These are phyloP conservation scores for Misgurnus anguillicaudatus DNA, from an alignment of 2,113 vertebrate species.

Conservation along the genomic window DNA sequence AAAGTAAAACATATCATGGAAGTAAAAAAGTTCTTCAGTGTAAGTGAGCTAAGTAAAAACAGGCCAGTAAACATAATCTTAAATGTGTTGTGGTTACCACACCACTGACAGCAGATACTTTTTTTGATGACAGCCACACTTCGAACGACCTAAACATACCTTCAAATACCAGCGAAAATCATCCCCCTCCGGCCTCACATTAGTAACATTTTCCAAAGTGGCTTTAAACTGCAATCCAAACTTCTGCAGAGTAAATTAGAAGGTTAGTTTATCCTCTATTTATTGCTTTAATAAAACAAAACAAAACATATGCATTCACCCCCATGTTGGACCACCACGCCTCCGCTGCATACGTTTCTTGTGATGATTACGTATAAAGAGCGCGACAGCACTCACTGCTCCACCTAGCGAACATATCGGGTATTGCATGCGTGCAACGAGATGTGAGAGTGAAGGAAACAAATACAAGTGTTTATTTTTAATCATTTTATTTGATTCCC, in stretches of 20 bases:
- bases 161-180: slow-evolving; percentile 99
- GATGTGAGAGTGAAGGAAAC: not conserved
- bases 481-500: slow-evolving; percentile 18
- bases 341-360: not conserved
- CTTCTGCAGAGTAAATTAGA: slow-evolving; percentile 72
- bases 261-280: not conserved
- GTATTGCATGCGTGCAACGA: not conserved
- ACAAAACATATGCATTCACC: slow-evolving; percentile 60
- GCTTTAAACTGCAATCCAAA: slow-evolving; percentile 93
- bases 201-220: slow-evolving; percentile 90
- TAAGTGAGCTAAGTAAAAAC: too few species aligned
- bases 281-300: not conserved
- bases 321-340: slow-evolving; percentile 68
- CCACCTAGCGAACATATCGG: not conserved
- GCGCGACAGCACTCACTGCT: not conserved
- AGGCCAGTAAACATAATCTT: too few species aligned
- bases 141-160: slow-evolving; percentile 67
- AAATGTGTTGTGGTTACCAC: not conserved
- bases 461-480: not conserved
- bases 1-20: too few species aligned
- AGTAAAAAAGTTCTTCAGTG: too few species aligned
- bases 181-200: slow-evolving; percentile 84
- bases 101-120: not conserved
- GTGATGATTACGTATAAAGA: slow-evolving; percentile 4
- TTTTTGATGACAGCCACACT: not conserved